Percentiles rank a stretch among this genome's conserved stretches.
phyloP scores from a whole-genome alignment of 2,113 vertebrate genomes.

The Thinocorus orbignyianus region DNA sequence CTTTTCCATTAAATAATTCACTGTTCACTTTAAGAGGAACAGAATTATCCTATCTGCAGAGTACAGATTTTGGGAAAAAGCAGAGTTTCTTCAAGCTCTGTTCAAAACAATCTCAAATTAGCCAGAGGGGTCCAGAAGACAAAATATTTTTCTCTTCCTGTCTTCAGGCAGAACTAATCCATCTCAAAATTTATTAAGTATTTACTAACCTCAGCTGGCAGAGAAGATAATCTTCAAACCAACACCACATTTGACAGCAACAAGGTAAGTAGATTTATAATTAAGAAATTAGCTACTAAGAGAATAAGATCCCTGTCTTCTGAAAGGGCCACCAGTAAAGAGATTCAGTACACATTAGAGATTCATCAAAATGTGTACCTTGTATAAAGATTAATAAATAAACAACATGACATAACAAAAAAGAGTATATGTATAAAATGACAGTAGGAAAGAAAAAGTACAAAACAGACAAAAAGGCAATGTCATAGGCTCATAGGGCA shows the following conservation, averaged over 20 bases:
- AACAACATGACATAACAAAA: not conserved
- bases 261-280: not conserved
- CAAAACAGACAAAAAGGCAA: not conserved
- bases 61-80: not conserved
- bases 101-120: not conserved
- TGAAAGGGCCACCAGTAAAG: not conserved
- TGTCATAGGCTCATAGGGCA: not conserved
- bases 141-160: not conserved
- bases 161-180: not conserved
- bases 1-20: constrained; percentile 42
- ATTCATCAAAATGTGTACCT: not conserved
- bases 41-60: not conserved
- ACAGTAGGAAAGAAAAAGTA: not conserved
- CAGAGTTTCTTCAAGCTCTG: not conserved
- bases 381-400: not conserved
- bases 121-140: not conserved
- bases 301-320: not conserved
- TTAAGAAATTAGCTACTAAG: not conserved
- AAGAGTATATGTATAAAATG: not conserved
- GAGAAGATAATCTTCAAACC: not conserved
- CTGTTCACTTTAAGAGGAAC: constrained; percentile 14
- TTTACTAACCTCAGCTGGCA: not conserved
- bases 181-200: not conserved
- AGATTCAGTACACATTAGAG: not conserved
- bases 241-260: not conserved